These are phyloP conservation scores for Gila orcuttii DNA, from an alignment of 2,113 vertebrate genomes.

Conservation along the genomic window DNA sequence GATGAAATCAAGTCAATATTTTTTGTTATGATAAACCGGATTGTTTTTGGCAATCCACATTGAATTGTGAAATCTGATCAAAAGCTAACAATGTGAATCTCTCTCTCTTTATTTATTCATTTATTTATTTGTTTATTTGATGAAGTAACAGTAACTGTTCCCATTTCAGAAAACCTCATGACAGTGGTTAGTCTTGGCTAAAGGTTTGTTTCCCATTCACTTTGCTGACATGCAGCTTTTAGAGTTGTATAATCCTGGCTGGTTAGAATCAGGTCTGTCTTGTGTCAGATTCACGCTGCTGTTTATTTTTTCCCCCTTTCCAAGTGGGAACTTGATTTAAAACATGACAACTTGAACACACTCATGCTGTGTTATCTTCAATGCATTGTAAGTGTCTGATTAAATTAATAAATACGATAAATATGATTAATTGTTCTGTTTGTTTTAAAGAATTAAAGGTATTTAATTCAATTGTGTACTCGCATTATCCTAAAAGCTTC, in stretches of 20 bases:
- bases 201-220: background rate
- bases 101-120: background rate
- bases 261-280: constrained; percentile 8
- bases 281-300: background rate
- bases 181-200: background rate
- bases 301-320: background rate
- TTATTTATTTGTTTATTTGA: background rate
- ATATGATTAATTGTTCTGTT: background rate
- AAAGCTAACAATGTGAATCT: no score
- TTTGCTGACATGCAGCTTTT: no score
- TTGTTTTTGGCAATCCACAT: no score
- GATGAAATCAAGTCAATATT: background rate
- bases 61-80: no score
- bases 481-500: no score
- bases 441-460: background rate
- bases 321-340: constrained; percentile 10
- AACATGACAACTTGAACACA: constrained; percentile 1
- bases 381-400: background rate
- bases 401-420: background rate
- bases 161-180: background rate
- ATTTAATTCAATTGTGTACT: no score
- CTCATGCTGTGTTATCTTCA: background rate
- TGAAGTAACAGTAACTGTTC: background rate
- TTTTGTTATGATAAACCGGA: no score
- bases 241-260: background rate